Percentiles rank a stretch among this genome's conserved stretches.
Conservation (phyloP, 2,797 vertebrate genomes). For the Cottoperca gobio region DNA sequence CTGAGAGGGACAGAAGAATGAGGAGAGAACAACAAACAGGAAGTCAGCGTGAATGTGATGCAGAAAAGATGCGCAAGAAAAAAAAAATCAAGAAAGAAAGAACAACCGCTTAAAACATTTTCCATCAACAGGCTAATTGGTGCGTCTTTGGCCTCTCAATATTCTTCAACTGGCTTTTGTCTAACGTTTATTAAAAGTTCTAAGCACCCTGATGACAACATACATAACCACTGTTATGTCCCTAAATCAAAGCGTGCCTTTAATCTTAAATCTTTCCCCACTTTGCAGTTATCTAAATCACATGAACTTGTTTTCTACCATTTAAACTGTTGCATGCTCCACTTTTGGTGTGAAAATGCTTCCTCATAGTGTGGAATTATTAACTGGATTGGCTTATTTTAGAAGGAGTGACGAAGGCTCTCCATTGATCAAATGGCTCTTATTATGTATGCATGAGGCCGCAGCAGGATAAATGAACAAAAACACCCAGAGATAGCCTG, state of each 20-base stretch:
- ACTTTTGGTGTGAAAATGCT: conserved; percentile 16
- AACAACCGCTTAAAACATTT: neutral
- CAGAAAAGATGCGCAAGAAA: neutral
- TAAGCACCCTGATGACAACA: conserved; percentile 2
- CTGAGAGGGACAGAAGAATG: conserved; percentile 74
- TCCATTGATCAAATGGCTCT: conserved; percentile 53
- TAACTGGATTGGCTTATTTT: conserved; percentile 54
- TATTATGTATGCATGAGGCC: conserved; percentile 64
- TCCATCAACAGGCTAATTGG: neutral
- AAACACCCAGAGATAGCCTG: conserved; percentile 62
- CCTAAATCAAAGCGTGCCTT: neutral
- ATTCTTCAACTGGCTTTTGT: neutral
- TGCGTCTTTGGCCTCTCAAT: neutral
- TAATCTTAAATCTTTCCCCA: conserved; percentile 1
- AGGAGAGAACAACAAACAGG: conserved; percentile 15
- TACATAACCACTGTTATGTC: conserved; percentile 13
- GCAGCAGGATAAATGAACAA: conserved; percentile 63
- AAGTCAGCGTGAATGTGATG: conserved; percentile 12
- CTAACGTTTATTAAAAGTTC: neutral
- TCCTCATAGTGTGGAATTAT: conserved; percentile 41
- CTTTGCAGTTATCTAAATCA: conserved; percentile 9
- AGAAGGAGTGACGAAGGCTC: conserved; percentile 40
- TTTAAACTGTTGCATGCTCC: conserved; percentile 10
- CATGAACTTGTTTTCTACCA: neutral
- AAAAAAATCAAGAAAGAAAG: neutral